Evolutionary conservation across 2,797 vertebrate species (phyloP), one percentile per base, ranked within the genome.

Genomic region (Ceryle rudis): DNA sequence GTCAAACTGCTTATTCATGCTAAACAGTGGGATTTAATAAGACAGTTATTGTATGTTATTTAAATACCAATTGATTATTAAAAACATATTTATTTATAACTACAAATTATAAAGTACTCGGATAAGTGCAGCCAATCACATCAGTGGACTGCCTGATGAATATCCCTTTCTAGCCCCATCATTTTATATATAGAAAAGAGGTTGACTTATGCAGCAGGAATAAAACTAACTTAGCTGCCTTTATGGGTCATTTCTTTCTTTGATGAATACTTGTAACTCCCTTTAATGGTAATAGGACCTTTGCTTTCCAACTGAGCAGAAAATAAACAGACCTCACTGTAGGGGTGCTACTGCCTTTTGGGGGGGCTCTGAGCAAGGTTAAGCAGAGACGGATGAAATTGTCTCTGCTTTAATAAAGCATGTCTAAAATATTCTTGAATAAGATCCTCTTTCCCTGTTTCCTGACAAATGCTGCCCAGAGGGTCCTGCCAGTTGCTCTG

Each of bases 1-100:
- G 66, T 96, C 91, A 92, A 73, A 93, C 94, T 96, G 17, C 86
- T 90, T 96, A 89, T 96, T 93, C 81, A 92, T 96, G 92, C 93
- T 88, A 84, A 82, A 97, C 74, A 85, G 57, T 80, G 70, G 86
- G 58, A 81, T 97, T 97, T 97, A 97, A 97, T 98, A 94, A 96
- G 88, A 94, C 96, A 92, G 81, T 94, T 97, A 92, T 84, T 97
- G 89, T 94, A 93, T 97, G 97, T 95, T 94, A 95, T 95, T 96
- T 96, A 97, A 97, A 98, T 97, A 91, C 83, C 92, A 93, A 97
- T 97, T 97, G 94, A 95, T 97, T 96, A 97, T 97, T 97, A 94
- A 95, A 94, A 97, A 52, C 61, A 67, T 87, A 90, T 94, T 95
- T 96, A 95, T 97, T 96, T 97, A 86, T 95, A 97, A 95, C 91